Evolutionary conservation across 1,140 invertebrate genomes (phyloP).

Genomic region (Plutomurus gul): DNA sequence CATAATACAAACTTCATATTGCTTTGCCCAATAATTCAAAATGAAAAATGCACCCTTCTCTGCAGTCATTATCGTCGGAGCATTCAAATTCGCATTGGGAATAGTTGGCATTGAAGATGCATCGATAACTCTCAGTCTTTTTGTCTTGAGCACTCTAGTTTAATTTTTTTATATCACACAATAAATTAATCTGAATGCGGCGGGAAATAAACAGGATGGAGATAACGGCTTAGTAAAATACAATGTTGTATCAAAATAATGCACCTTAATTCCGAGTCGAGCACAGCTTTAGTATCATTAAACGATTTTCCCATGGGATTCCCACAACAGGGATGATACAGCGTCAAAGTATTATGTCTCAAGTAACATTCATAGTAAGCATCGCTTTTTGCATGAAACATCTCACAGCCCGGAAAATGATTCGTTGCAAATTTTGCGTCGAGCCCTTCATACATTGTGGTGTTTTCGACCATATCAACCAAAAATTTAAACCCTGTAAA

Average conservation of each 20-base stretch:
- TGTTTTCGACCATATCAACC: slow-evolving; percentile 31
- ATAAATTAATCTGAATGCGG: no score
- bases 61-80: slow-evolving; percentile 23
- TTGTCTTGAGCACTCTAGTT: slow-evolving; percentile 15
- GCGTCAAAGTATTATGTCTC: slow-evolving; percentile 10
- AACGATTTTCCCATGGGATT: slow-evolving; percentile 32
- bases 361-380: slow-evolving; percentile 47
- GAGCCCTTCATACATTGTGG: neutral
- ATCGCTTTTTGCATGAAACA: slow-evolving; percentile 12
- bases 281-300: slow-evolving; percentile 41
- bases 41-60: slow-evolving; percentile 33
- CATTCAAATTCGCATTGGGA: slow-evolving; percentile 37
- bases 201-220: no score
- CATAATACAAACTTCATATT: slow-evolving; percentile 1
- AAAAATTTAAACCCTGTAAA: slow-evolving; percentile 25
- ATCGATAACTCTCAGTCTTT: slow-evolving; percentile 38
- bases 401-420: slow-evolving; percentile 45
- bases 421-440: slow-evolving; percentile 28
- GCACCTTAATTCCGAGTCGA: slow-evolving; percentile 42
- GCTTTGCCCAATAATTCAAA: slow-evolving; percentile 12
- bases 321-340: slow-evolving; percentile 35
- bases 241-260: no score
- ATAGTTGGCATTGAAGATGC: slow-evolving; percentile 31
- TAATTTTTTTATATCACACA: no score
- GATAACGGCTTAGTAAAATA: no score